Conservation (phyloP, 2,113 vertebrate species). For the Rhegmatorhina hoffmannsi region DNA sequence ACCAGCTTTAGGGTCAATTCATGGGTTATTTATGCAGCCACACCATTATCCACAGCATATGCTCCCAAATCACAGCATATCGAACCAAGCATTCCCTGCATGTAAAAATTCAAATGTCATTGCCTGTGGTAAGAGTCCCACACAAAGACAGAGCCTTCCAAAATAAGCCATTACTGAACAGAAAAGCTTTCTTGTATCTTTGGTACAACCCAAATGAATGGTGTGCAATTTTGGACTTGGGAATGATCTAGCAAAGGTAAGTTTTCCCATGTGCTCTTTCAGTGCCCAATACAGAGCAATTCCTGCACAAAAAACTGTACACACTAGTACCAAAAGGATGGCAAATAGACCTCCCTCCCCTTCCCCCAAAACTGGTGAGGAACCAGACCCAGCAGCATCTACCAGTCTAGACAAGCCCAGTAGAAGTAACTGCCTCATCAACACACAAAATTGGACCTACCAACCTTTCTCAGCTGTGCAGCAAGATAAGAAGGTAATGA, state of each 20-base stretch:
- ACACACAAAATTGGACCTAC: rapidly evolving
- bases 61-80: neutral
- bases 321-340: neutral
- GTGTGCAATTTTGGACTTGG: neutral
- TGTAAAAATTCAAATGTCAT: neutral
- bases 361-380: neutral
- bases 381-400: neutral
- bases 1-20: neutral
- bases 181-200: neutral
- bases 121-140: neutral
- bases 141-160: neutral
- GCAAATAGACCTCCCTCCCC: neutral
- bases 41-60: neutral
- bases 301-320: neutral
- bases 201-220: neutral
- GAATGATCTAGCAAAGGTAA: neutral
- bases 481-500: neutral
- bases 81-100: neutral
- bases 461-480: neutral
- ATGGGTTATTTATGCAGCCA: neutral
- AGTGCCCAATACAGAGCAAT: rapidly evolving
- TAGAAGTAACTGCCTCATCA: neutral
- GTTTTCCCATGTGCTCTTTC: neutral
- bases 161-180: neutral
- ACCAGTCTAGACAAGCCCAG: neutral